Conservation (phyloP, 2,113 vertebrate genomes). For the Trogon surrucura region DNA sequence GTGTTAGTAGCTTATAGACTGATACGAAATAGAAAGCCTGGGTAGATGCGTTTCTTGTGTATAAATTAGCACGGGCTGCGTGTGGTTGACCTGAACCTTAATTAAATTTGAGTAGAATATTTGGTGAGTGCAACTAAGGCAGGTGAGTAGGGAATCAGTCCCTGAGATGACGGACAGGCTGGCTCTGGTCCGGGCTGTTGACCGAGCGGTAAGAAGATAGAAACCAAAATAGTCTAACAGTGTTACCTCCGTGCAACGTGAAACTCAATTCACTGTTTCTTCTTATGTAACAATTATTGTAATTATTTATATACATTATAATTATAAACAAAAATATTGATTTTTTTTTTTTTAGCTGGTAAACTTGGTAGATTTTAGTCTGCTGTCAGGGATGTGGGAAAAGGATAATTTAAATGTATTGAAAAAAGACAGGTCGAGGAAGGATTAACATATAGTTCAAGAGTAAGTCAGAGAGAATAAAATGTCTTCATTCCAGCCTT, state of each 20-base stretch:
- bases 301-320: background rate
- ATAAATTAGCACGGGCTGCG: background rate
- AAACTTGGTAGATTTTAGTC: background rate
- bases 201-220: background rate
- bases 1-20: background rate
- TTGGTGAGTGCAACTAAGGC: background rate
- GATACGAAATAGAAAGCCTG: background rate
- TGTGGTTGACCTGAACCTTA: background rate
- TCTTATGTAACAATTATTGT: background rate
- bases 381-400: background rate
- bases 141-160: background rate
- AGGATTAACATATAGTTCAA: background rate
- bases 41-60: background rate
- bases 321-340: background rate
- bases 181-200: rapidly evolving
- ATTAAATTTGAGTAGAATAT: background rate
- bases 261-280: background rate
- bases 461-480: background rate
- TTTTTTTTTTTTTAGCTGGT: background rate
- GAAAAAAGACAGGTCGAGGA: background rate
- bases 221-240: background rate
- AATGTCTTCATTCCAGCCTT: background rate
- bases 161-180: background rate
- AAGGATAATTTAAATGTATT: background rate
- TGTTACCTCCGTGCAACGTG: background rate